Evolutionary conservation across 2,113 vertebrate species (phyloP).

Genomic region (Dipodomys ordii): DNA sequence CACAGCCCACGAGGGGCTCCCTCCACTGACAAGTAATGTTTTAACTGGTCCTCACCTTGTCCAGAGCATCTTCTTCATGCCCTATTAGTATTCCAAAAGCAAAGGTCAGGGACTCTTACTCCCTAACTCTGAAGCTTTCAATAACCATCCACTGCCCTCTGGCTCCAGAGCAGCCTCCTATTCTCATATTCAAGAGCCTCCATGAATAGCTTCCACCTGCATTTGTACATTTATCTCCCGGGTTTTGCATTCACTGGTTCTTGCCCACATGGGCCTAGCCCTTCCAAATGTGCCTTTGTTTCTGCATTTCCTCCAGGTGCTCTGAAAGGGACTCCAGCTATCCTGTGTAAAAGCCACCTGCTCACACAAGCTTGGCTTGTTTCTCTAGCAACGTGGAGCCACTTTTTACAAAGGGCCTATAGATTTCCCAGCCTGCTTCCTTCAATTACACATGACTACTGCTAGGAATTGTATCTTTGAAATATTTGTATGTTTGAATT

Average conservation of each 20-base stretch:
- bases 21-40: background rate
- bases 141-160: background rate
- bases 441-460: background rate
- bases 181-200: background rate
- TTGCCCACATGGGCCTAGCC: background rate
- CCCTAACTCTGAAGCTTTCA: slow-evolving; percentile 10
- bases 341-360: background rate
- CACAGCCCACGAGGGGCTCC: background rate
- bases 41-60: background rate
- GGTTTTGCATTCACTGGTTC: background rate
- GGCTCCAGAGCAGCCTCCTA: background rate
- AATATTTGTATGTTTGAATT: too few relatives aligned
- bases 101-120: background rate
- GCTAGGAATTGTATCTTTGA: too few relatives aligned
- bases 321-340: background rate
- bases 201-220: background rate
- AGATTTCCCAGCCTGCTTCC: background rate
- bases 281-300: background rate
- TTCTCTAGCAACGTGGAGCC: background rate
- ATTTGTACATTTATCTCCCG: background rate
- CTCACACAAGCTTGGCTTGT: background rate
- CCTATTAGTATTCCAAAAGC: background rate
- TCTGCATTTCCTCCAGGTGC: background rate
- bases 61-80: background rate
- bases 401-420: background rate